These are phyloP conservation scores for Panopea generosa DNA, from an alignment of 2,888 invertebrate genomes.

Conservation along the genomic window DNA sequence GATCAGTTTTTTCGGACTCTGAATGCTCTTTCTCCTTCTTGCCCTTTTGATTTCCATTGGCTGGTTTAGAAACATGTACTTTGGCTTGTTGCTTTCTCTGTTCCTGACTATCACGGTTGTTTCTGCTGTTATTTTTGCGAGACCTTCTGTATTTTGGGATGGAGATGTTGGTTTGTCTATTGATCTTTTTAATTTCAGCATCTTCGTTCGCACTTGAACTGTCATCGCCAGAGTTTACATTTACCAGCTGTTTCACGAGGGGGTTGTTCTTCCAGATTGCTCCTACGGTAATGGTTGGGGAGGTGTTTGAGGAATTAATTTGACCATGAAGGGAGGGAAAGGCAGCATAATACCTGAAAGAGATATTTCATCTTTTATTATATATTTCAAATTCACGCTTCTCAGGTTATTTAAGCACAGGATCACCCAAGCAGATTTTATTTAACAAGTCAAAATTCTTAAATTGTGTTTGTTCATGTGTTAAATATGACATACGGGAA, in stretches of 20 bases:
- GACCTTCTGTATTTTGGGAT: constrained; percentile 39
- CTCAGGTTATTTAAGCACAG: no score
- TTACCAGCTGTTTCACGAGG: constrained; percentile 41
- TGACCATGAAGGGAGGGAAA: constrained; percentile 84
- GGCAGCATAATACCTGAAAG: constrained; percentile 85
- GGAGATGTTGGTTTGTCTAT: constrained; percentile 25
- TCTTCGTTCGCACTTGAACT: constrained; percentile 46
- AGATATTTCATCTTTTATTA: no score
- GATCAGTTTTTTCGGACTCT: not conserved
- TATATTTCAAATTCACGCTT: no score
- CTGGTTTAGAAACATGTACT: not conserved
- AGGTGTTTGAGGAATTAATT: constrained; percentile 48
- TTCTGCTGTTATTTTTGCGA: constrained; percentile 28
- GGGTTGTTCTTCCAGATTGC: constrained; percentile 72
- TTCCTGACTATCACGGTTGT: not conserved
- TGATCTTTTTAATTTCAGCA: constrained; percentile 50
- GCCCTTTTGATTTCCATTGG: constrained; percentile 4
- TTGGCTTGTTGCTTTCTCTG: not conserved
- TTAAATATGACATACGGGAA: no score
- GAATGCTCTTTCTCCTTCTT: constrained; percentile 13
- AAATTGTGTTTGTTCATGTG: no score
- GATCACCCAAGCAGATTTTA: no score
- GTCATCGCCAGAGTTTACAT: constrained; percentile 32
- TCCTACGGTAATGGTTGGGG: constrained; percentile 50
- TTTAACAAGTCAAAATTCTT: no score